Evolutionary conservation across 2,113 vertebrate species (phyloP), one percentile per base, ranked within the genome.

Genomic region (Erythrocercus mccallii): DNA sequence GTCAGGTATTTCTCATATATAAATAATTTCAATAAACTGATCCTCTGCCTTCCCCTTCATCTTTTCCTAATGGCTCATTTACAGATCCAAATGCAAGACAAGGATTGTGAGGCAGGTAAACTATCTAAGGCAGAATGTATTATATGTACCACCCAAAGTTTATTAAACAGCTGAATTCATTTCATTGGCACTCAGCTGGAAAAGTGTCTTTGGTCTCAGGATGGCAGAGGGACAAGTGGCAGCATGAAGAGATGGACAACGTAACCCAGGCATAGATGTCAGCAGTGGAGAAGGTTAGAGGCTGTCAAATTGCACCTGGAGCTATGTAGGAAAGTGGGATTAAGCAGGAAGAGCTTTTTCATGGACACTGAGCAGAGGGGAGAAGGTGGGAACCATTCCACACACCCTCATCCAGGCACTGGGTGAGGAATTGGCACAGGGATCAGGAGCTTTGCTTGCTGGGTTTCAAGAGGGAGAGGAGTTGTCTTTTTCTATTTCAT

Each of bases 11-110:
- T 94, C 72, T 95, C 77, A 57, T 50, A 72, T 65, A 86, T 86
- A 92, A 93, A 96, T 90, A 93, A 88, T 95, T 92, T 72, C 77
- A 90, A 47, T 93, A 96, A 93, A 92, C 69, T 5, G 6, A 53
- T 71, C 65, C 37, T 93, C 65, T 90, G 61, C 77, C 69, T 95
- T 88, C 37, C 53, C 2, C 5, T 86, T 84, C 86, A 13, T 86
- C 82, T 65, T 86, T 68, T 86, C 76, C 92, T 88, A 72, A 84
- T 60, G 37, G 64, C 30, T 90, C 82, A 65, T 86, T 94, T 94
- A 40, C 71, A 86, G 82, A 83, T 83, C 56, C 3, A 5, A 90
- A 78, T 7, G 72, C 56, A 74, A 56, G 13, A 30, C 15, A 15
- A 74, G 81, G 76, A 70, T 18, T 70, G 47, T 9, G n/a, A 77